Conservation (phyloP, 2,797 vertebrate genomes). For the Erethizon dorsatum region DNA sequence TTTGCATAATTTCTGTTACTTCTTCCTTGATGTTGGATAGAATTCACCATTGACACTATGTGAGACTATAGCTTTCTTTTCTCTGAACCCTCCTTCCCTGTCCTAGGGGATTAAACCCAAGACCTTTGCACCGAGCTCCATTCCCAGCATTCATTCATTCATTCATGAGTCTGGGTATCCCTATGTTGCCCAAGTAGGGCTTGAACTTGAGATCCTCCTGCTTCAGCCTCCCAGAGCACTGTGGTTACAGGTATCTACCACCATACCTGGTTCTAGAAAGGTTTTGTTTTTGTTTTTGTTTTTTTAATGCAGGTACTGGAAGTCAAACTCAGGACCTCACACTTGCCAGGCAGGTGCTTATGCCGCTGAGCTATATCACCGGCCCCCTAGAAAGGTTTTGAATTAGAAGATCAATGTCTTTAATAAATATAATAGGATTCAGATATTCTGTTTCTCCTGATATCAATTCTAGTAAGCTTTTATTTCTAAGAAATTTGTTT, state of each 20-base stretch:
- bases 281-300: not conserved
- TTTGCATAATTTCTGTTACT: not conserved
- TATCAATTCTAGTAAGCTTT: not conserved
- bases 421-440: not conserved
- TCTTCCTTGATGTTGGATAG: not conserved
- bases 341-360: too few species aligned
- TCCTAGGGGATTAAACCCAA: too few species aligned
- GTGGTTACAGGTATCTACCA: not conserved
- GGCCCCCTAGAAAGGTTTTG: not conserved
- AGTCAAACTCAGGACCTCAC: too few species aligned
- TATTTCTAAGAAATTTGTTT: not conserved
- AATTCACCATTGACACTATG: not conserved
- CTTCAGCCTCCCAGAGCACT: too few species aligned
- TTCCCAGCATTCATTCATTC: too few species aligned
- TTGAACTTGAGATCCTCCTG: too few species aligned
- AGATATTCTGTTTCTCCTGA: not conserved
- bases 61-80: not conserved
- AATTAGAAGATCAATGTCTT: not conserved
- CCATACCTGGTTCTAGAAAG: not conserved
- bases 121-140: too few species aligned
- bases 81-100: too few species aligned
- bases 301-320: too few species aligned
- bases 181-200: too few species aligned
- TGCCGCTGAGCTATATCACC: too few species aligned
- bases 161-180: too few species aligned